These are phyloP conservation scores for Drosophila kanapiae DNA, from an alignment of 1,140 invertebrate species.

Conservation along the genomic window DNA sequence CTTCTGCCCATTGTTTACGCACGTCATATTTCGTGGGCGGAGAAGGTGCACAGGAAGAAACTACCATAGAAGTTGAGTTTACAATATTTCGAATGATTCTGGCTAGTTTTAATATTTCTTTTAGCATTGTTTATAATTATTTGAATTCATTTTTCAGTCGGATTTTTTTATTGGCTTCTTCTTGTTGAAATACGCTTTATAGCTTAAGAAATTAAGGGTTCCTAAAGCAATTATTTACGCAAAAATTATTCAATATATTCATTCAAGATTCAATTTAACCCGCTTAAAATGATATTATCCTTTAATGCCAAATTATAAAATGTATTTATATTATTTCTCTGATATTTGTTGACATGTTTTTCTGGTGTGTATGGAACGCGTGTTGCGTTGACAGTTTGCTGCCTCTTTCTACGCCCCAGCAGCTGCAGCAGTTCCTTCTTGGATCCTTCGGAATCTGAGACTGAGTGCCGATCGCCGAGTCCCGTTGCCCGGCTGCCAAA, in stretches of 20 bases:
- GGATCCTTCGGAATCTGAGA: neutral
- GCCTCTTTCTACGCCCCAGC: slow-evolving; percentile 8
- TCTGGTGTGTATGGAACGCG: neutral
- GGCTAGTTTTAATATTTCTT: no score
- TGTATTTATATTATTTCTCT: neutral
- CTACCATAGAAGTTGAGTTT: no score
- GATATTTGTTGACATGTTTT: neutral
- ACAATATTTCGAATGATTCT: neutral
- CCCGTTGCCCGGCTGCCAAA: slow-evolving; percentile 40
- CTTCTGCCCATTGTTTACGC: slow-evolving; percentile 66
- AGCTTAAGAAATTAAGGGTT: no score
- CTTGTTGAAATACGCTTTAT: no score
- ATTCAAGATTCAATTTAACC: no score
- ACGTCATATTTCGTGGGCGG: slow-evolving; percentile 30
- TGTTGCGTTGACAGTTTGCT: slow-evolving; percentile 52
- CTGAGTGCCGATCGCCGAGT: slow-evolving; percentile 5
- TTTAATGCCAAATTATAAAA: neutral
- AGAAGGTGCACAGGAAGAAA: slow-evolving; percentile 1
- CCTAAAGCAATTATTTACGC: no score
- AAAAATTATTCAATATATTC: no score
- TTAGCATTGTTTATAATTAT: no score
- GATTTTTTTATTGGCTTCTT: no score
- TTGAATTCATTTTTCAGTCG: no score
- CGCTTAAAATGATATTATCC: no score
- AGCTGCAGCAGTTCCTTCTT: slow-evolving; percentile 54